A percentile compares a stretch with the other conserved stretches of the same genome.
Evolutionary conservation across 1,140 invertebrate species (phyloP).

Genomic region (Drosophila orosa): DNA sequence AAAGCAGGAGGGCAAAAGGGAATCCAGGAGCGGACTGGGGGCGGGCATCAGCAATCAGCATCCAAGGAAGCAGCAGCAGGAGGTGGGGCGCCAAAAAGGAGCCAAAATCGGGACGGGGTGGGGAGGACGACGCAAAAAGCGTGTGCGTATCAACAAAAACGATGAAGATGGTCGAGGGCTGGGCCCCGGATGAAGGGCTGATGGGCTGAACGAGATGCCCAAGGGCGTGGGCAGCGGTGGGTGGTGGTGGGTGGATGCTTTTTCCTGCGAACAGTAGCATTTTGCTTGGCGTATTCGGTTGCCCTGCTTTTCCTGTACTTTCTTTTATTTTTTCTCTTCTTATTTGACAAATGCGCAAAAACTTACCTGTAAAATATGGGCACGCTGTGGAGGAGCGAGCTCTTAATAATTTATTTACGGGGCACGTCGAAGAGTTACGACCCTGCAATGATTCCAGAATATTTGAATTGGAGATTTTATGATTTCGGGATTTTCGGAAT

Average conservation of each 20-base stretch:
- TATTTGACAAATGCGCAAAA: slow-evolving; percentile 59
- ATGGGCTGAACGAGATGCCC: slow-evolving; percentile 30
- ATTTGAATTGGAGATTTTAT: slow-evolving; percentile 44
- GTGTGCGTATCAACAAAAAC: slow-evolving; percentile 61
- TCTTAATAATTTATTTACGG: slow-evolving; percentile 61
- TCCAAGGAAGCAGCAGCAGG: slow-evolving; percentile 12
- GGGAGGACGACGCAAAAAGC: slow-evolving; percentile 66
- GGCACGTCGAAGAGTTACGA: slow-evolving; percentile 44
- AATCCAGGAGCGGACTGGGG: slow-evolving; percentile 32
- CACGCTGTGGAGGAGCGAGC: slow-evolving; percentile 58
- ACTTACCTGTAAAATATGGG: slow-evolving; percentile 74
- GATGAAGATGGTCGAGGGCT: slow-evolving; percentile 16
- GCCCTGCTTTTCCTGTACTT: slow-evolving; percentile 12
- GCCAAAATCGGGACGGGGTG: background rate
- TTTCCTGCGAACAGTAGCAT: slow-evolving; percentile 53
- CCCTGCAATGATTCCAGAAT: slow-evolving; percentile 66
- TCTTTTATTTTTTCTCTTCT: slow-evolving; percentile 39
- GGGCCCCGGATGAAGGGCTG: slow-evolving; percentile 39
- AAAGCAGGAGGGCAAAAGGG: slow-evolving; percentile 17
- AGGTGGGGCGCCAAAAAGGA: slow-evolving; percentile 13
- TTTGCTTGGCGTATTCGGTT: slow-evolving; percentile 19
- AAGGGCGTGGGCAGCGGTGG: slow-evolving; percentile 54
- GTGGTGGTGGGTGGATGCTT: slow-evolving; percentile 32
- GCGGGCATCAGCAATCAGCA: slow-evolving; percentile 50
- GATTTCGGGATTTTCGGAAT: slow-evolving; percentile 23